Evolutionary conservation across 2,797 vertebrate genomes (phyloP).

Genomic region (Gouania willdenowi): DNA sequence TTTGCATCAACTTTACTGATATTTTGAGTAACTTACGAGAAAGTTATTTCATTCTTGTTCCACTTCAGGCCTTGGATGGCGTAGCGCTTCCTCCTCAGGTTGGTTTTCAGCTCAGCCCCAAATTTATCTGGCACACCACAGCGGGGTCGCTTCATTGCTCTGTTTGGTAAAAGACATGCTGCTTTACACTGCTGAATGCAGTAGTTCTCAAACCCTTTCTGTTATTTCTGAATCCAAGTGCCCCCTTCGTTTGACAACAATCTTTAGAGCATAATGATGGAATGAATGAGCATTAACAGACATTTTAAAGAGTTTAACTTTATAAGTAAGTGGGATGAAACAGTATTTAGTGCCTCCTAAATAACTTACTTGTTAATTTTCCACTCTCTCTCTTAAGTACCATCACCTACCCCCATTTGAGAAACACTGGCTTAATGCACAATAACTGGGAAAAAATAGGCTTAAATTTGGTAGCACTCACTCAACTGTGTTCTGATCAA

Average conservation of each 20-base stretch:
- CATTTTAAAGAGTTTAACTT: too few species aligned
- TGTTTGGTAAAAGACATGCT: slow-evolving; percentile 47
- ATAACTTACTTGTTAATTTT: too few species aligned
- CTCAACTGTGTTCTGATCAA: slow-evolving; percentile 78
- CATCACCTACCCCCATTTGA: too few species aligned
- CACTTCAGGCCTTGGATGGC: slow-evolving; percentile 90
- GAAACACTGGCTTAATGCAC: too few species aligned
- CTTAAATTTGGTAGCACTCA: too few species aligned
- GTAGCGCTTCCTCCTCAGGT: slow-evolving; percentile 86
- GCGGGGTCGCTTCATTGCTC: slow-evolving; percentile 86
- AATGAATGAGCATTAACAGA: too few species aligned
- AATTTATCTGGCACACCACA: slow-evolving; percentile 94
- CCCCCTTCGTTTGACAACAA: neutral
- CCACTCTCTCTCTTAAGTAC: too few species aligned
- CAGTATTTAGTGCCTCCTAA: too few species aligned
- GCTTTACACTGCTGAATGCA: neutral
- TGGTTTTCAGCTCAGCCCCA: slow-evolving; percentile 88
- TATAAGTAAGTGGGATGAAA: too few species aligned
- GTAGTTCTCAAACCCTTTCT: too few species aligned
- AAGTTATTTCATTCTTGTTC: slow-evolving; percentile 84
- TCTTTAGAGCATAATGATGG: too few species aligned
- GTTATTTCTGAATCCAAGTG: neutral
- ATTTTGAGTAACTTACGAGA: slow-evolving; percentile 74
- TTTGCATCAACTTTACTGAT: neutral
- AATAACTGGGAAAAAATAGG: too few species aligned